Base-by-base conservation (phyloP, 1,140 invertebrate genomes). In the Sarcophaga peregrina region DNA sequence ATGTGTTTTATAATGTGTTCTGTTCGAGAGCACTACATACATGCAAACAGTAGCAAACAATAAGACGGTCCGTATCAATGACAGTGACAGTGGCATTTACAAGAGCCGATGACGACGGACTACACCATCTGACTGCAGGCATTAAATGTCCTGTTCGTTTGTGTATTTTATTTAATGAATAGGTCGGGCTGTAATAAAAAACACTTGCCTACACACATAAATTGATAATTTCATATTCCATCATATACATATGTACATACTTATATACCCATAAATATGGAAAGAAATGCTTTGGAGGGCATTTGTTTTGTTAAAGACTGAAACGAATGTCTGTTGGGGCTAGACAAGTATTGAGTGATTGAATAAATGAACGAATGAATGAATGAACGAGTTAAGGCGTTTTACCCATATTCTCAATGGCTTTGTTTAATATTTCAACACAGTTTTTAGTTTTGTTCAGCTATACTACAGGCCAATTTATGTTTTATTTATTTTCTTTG, bases 201-300 rank as follows among this genome's bases (percentile, higher is more conserved):
- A 58, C 54, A 58, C 54, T 58, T 58, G 54, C 13, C 54, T 58
- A 15, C 54, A 58, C 54, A 58, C 54, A 58, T 58, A 58, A 58
- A 58, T 58, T 58, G 54, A 58, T 58, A 58, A 58, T 58, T 58
- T 58, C 54, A 58, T 37, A 37, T 37, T 58, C 54, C 1, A 15
- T n/a, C 54, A 58, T 52, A 52, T 50, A 10, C n/a, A 13, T n/a
- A 13, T 58, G n/a, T 58, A 58, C 52, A 58, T 15, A 58, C 11
- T 58, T 58, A 8, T 52, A 52, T 52, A 10, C 50, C 1, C 50
- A 3, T 52, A 52, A 52, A 52, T 37, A 37, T 37, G 25, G 25
- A 37, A 37, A 37, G 25, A 4, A 37, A 37, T 37, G 25, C 25
- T 37, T 37, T 37, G 25, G 25, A 37, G 25, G 25, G 25, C 25